Evolutionary conservation across 2,888 invertebrate species (phyloP), one percentile per base, ranked within the genome.

Genomic region (Cantharis rufa): DNA sequence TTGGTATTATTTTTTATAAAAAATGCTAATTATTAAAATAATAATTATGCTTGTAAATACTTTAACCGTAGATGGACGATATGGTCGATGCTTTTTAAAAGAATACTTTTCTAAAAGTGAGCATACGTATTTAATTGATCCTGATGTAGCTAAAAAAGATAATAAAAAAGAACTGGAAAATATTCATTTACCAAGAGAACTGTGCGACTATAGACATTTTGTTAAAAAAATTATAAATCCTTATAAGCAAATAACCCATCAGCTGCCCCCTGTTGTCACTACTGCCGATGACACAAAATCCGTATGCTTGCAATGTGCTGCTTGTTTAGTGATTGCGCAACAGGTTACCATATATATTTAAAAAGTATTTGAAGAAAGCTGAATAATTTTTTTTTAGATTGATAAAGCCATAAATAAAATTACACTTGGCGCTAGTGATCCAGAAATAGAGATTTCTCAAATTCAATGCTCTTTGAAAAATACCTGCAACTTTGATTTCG

Each of bases 251-350:
- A 28, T 48, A 7, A 16, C 11, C 11, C 63, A 75, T 62, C 10
- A 61, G 11, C 5, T 66, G 32, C 10, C 62, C 9, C 15, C 13
- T 27, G 15, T 4, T 11, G 10, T 48, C 10, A 28, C 11, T 15
- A 71, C 77, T 66, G 32, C 7, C 4, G n/a, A 48, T n/a, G 72
- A 27, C 15, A 77, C 76, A 66, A 78, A 74, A 75, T 81, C 81
- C 1, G 79, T 73, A 10, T 82, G 79, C 74, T 21, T 83, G 10
- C 78, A 81, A 75, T 84, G 84, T 71, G 80, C 80, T 24, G 68
- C 78, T 10, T 84, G 84, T 70, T 63, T 79, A 71, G 78, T 81
- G 62, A 78, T 84, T 24, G 82, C 82, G 13, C 70, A 81, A 75
- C 75, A 82, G 71, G 80, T 83, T 80, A 62, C 7, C 7, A 48